phyloP scores from a whole-genome alignment of 2,113 vertebrate species.

The Prochilodus magdalenae region DNA sequence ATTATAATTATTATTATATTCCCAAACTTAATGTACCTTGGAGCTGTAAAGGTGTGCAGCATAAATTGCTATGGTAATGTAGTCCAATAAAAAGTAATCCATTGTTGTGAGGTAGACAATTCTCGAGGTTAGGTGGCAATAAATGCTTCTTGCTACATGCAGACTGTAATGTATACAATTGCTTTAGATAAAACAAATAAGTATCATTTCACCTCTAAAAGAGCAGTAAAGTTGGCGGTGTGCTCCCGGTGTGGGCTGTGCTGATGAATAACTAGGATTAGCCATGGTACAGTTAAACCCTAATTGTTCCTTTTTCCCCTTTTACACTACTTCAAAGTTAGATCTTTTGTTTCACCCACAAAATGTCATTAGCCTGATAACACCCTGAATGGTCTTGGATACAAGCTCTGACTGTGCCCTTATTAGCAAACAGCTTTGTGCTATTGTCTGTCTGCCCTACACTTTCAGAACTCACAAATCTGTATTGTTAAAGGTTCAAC shows the following conservation, averaged over 20 bases:
- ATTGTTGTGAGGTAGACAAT: too few relatives aligned
- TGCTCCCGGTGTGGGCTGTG: conserved; percentile 37
- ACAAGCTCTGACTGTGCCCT: conserved; percentile 7
- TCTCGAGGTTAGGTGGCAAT: too few relatives aligned
- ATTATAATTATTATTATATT: too few relatives aligned
- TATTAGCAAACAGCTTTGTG: neutral
- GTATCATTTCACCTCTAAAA: conserved; percentile 38
- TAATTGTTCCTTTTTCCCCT: conserved; percentile 52
- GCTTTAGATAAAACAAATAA: neutral
- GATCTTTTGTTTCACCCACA: conserved; percentile 40
- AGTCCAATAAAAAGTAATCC: too few relatives aligned
- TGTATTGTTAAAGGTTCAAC: neutral
- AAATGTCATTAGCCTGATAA: conserved; percentile 34
- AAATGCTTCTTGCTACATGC: too few relatives aligned
- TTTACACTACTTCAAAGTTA: neutral
- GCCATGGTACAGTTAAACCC: conserved; percentile 55
- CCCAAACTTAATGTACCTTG: too few relatives aligned
- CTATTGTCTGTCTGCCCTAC: neutral
- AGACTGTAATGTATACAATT: too few relatives aligned
- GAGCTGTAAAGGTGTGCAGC: too few relatives aligned
- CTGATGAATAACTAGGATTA: conserved; percentile 59
- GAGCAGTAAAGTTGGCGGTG: neutral
- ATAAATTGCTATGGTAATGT: too few relatives aligned
- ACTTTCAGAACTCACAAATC: neutral
- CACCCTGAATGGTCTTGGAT: neutral